Conservation (phyloP, 30 jellyfish, hydroid and myxozoan genomes). For the Turritopsis dohrnii region DNA sequence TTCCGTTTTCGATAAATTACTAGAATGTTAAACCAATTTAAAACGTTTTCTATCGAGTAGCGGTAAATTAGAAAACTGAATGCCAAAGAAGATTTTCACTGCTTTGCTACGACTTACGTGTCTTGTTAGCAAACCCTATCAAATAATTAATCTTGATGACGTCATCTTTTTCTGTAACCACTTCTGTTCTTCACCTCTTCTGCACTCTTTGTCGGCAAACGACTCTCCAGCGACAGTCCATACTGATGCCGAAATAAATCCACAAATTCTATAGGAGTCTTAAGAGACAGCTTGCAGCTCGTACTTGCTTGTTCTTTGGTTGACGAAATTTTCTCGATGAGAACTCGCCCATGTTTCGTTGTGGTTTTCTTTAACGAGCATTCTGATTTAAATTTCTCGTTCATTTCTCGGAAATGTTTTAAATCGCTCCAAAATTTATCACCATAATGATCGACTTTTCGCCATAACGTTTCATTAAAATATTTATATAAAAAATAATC, state of each 20-base stretch:
- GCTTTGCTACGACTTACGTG: no score
- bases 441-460: constrained; percentile 50
- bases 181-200: no score
- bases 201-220: no score
- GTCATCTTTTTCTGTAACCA: no score
- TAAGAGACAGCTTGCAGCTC: background rate
- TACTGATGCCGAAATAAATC: background rate
- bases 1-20: no score
- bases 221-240: no score
- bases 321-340: background rate
- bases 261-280: background rate
- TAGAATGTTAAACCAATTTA: no score
- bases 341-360: constrained; percentile 43
- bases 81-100: no score
- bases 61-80: no score
- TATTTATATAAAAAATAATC: constrained; percentile 51
- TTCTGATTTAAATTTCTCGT: constrained; percentile 30
- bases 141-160: no score
- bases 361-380: constrained; percentile 67
- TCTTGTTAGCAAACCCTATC: no score
- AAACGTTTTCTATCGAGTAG: no score
- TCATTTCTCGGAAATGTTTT: constrained; percentile 45
- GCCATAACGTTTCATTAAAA: constrained; percentile 80
- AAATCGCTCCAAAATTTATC: constrained; percentile 70
- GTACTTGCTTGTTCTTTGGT: background rate